Evolutionary conservation across 2,888 invertebrate genomes (phyloP).

Genomic region (Synanthedon andrenaeformis): DNA sequence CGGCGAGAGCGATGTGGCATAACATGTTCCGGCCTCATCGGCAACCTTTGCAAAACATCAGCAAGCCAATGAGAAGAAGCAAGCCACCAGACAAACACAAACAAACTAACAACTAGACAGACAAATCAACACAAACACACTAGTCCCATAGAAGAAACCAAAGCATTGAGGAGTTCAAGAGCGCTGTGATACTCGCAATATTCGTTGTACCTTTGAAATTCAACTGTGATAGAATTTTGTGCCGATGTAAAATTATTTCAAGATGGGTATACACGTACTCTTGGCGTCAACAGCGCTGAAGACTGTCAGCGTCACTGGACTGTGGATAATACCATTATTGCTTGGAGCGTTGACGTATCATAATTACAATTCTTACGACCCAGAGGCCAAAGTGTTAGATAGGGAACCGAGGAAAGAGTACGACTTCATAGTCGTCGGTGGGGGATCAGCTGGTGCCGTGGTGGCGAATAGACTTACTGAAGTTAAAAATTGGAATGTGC

Average conservation of each 20-base stretch:
- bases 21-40: slow-evolving; percentile 40
- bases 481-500: slow-evolving; percentile 79
- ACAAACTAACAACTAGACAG: neutral
- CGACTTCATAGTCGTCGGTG: slow-evolving; percentile 87
- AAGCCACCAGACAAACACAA: slow-evolving; percentile 53
- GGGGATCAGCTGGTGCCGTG: slow-evolving; percentile 91
- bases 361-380: slow-evolving; percentile 84
- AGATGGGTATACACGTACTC: slow-evolving; percentile 81
- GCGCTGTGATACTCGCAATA: slow-evolving; percentile 4
- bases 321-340: slow-evolving; percentile 87
- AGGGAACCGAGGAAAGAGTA: slow-evolving; percentile 80
- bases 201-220: slow-evolving; percentile 22
- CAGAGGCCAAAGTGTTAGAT: slow-evolving; percentile 81
- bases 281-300: slow-evolving; percentile 83
- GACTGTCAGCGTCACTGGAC: slow-evolving; percentile 80
- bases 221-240: slow-evolving; percentile 21
- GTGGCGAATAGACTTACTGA: slow-evolving; percentile 86
- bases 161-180: slow-evolving; percentile 6
- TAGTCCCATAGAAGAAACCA: slow-evolving; percentile 22
- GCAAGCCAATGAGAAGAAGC: slow-evolving; percentile 44
- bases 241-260: slow-evolving; percentile 8
- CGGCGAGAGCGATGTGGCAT: slow-evolving; percentile 32
- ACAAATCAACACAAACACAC: slow-evolving; percentile 11
- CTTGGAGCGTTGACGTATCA: slow-evolving; percentile 85
- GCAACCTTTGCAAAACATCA: slow-evolving; percentile 22